Conservation (phyloP, 1,140 invertebrate genomes). For the Stegodyphus dumicola region DNA sequence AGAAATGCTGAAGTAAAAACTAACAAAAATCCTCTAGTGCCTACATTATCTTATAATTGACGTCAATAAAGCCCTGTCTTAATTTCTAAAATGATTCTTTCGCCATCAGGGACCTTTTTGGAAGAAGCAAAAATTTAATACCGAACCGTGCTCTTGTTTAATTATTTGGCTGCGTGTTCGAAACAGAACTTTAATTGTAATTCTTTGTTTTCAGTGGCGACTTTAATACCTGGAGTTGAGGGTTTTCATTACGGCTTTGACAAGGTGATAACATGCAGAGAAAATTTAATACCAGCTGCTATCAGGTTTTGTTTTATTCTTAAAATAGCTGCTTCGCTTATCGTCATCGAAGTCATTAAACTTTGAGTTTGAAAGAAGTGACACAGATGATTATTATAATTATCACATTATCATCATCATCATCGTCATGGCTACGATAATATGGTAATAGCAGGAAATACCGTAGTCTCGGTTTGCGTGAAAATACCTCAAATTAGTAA, state of each 20-base stretch:
- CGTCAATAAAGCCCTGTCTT: too few relatives aligned
- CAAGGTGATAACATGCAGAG: neutral
- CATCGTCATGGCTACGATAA: constrained; percentile 8
- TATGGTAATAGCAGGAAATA: constrained; percentile 27
- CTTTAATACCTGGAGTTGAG: constrained; percentile 16
- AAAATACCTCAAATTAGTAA: too few relatives aligned
- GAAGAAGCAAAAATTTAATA: constrained; percentile 21
- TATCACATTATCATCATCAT: constrained; percentile 12
- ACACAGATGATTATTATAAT: constrained; percentile 44
- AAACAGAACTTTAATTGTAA: constrained; percentile 8
- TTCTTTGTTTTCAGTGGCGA: constrained; percentile 22
- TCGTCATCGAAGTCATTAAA: constrained; percentile 40
- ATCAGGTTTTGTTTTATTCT: constrained; percentile 10
- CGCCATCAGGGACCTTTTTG: neutral
- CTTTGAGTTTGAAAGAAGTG: constrained; percentile 35
- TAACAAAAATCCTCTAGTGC: too few relatives aligned
- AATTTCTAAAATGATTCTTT: too few relatives aligned
- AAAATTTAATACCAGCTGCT: constrained; percentile 24
- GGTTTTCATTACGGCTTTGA: constrained; percentile 16
- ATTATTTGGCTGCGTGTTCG: constrained; percentile 13
- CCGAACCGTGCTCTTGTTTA: constrained; percentile 18
- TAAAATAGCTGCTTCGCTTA: constrained; percentile 31
- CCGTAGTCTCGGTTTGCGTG: too few relatives aligned
- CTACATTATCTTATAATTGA: too few relatives aligned
- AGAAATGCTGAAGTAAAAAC: too few relatives aligned